A percentile compares a stretch with the other conserved stretches of the same genome.
Evolutionary conservation across 2,113 vertebrate genomes (phyloP).

Genomic region (Isichthys henryi): DNA sequence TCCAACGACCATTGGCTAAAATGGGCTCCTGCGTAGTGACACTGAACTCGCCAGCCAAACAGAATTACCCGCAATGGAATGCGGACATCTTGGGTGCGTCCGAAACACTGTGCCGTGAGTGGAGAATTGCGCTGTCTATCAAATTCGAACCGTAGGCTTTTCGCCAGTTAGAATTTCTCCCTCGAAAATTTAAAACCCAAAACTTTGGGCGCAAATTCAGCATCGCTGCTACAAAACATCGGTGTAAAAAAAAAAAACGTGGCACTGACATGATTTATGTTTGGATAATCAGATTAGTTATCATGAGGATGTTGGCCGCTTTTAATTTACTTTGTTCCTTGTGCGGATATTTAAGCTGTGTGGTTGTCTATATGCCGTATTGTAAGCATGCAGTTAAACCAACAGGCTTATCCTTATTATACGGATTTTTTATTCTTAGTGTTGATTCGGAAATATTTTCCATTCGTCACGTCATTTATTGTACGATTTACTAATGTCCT

Average conservation of each 20-base stretch:
- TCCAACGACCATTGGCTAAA: slow-evolving; percentile 23
- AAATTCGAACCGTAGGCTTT: slow-evolving; percentile 23
- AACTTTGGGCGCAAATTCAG: slow-evolving; percentile 21
- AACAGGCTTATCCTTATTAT: background rate
- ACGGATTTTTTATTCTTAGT: background rate
- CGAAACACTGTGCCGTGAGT: background rate
- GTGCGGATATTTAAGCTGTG: background rate
- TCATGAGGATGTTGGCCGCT: background rate
- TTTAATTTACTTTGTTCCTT: background rate
- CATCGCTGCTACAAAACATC: background rate
- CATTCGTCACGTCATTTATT: background rate
- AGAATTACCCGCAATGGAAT: background rate
- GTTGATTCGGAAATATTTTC: background rate
- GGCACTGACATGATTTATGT: background rate
- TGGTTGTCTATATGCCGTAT: background rate
- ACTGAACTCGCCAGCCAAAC: slow-evolving; percentile 24
- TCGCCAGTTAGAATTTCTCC: slow-evolving; percentile 51
- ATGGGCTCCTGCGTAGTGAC: slow-evolving; percentile 23
- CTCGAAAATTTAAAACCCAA: slow-evolving; percentile 43
- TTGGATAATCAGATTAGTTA: background rate
- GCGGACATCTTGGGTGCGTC: slow-evolving; percentile 21
- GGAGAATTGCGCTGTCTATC: slow-evolving; percentile 25
- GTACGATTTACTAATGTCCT: background rate
- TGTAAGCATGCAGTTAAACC: background rate
- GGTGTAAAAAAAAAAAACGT: background rate